These are phyloP conservation scores for Isaurus tuberculatus DNA, from an alignment of 92 coral and sea anemone species.

Conservation along the genomic window DNA sequence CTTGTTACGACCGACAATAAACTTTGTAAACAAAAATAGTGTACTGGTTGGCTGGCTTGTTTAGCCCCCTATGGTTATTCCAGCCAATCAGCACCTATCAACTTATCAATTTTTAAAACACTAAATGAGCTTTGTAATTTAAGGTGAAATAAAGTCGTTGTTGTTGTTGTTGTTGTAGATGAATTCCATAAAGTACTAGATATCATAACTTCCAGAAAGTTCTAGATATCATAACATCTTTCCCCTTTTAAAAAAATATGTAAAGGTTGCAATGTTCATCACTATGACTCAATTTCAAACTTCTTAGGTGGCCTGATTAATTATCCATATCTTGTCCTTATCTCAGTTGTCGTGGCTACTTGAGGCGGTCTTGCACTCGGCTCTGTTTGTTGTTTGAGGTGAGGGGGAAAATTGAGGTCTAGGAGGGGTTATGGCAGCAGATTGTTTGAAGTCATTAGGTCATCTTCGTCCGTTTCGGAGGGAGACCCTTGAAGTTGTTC, in stretches of 20 bases:
- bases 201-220: no score
- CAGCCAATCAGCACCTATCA: no score
- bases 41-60: no score
- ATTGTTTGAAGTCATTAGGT: not conserved
- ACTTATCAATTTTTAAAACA: no score
- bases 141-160: no score
- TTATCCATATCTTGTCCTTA: not conserved
- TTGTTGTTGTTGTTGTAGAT: no score
- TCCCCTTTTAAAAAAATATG: not conserved
- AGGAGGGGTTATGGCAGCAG: not conserved
- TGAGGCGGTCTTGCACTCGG: conserved; percentile 1
- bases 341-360: not conserved
- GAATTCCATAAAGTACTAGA: no score
- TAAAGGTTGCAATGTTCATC: not conserved
- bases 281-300: not conserved
- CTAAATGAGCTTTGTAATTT: no score
- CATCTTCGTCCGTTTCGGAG: not conserved
- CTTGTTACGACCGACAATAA: no score
- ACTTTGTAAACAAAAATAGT: no score
- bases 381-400: not conserved
- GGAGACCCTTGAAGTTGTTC: no score
- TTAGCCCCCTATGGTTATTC: no score
- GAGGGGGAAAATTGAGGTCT: not conserved
- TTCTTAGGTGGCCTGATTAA: not conserved
- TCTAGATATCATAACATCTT: conserved; percentile 2